phyloP scores from a whole-genome alignment of 2,113 vertebrate genomes.

The Mormoops blainvillei region DNA sequence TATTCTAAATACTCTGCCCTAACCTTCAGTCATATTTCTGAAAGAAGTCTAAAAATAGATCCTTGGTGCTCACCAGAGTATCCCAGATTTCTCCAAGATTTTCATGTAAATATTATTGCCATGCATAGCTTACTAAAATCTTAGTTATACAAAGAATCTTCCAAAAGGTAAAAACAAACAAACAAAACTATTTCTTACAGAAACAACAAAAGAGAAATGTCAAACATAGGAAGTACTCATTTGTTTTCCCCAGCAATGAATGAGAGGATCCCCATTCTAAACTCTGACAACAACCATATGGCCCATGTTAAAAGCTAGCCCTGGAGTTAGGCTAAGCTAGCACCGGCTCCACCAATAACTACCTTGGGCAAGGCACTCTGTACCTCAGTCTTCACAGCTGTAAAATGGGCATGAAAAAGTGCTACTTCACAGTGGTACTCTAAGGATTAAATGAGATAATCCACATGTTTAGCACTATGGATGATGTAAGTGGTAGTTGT shows the following conservation, averaged over 20 bases:
- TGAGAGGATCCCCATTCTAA: background rate
- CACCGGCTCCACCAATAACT: background rate
- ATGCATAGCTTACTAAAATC: background rate
- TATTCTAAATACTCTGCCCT: background rate
- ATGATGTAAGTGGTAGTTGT: background rate
- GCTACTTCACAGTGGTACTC: background rate
- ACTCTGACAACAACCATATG: background rate
- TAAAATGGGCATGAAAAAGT: background rate
- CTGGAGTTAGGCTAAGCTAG: background rate
- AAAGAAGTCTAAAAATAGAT: constrained; percentile 35
- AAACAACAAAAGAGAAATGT: background rate
- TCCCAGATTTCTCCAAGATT: background rate
- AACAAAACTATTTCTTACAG: constrained; percentile 24
- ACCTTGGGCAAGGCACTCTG: background rate
- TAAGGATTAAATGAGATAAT: background rate
- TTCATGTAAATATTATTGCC: background rate
- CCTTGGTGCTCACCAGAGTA: background rate
- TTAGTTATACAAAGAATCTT: background rate
- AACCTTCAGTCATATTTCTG: background rate
- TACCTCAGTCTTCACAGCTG: background rate
- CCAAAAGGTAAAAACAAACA: background rate
- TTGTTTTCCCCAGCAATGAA: background rate
- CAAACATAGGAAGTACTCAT: background rate
- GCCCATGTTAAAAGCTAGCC: background rate
- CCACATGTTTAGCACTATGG: background rate